A percentile compares a stretch with the other conserved stretches of the same genome.
These are phyloP conservation scores for Eidolon dupreanum DNA, from an alignment of 2,797 vertebrate species.

Conservation along the genomic window DNA sequence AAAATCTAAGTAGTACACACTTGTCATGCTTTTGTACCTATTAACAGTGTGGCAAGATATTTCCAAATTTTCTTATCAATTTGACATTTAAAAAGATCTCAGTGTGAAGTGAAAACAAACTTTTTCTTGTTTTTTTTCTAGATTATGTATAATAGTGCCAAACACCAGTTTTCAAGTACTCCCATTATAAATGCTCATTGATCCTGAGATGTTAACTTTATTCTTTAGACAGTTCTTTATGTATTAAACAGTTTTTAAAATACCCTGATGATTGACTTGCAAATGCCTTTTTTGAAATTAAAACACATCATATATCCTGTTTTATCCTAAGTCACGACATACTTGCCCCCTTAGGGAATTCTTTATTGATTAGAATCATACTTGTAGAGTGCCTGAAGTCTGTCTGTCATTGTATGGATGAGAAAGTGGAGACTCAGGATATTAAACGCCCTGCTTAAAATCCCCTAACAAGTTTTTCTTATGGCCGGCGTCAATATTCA, in stretches of 20 bases:
- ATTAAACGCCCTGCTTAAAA: not conserved
- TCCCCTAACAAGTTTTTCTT: not conserved
- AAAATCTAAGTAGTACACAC: not conserved
- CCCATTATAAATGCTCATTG: not conserved
- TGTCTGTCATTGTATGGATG: not conserved
- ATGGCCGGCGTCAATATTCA: not conserved
- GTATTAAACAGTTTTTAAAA: not conserved
- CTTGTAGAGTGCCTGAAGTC: not conserved
- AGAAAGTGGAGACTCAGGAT: not conserved
- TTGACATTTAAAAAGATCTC: not conserved
- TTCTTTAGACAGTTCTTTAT: not conserved
- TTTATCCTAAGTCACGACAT: not conserved
- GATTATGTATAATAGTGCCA: not conserved
- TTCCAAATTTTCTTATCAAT: not conserved
- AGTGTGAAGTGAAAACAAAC: not conserved
- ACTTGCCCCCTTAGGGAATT: not conserved
- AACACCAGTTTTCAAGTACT: not conserved
- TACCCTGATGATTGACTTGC: not conserved
- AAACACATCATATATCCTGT: not conserved
- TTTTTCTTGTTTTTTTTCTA: not conserved
- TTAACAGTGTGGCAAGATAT: not conserved
- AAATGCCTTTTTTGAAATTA: not conserved
- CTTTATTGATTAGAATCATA: not conserved
- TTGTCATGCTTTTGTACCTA: not conserved
- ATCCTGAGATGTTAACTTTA: not conserved